Base-by-base conservation (phyloP, 2,888 invertebrate genomes). In the Nomada ruficornis region DNA sequence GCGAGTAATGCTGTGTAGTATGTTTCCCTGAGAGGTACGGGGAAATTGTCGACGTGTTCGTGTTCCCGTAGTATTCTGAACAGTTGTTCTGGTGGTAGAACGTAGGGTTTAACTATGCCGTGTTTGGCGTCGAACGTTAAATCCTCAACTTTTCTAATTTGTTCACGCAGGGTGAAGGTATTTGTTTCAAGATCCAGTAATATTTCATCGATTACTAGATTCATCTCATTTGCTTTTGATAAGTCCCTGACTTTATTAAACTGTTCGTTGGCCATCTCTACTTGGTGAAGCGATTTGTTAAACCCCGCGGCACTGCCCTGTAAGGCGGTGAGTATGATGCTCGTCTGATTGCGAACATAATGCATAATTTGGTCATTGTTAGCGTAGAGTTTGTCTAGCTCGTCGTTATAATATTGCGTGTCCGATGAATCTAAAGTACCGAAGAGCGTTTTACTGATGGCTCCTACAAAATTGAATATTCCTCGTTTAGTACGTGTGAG, bases 401-500 rank as follows among this genome's bases (percentile, higher is more conserved):
- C 67, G 11, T 67, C 13, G 20, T 67, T 67, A n/a, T n/a, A n/a
- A n/a, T n/a, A n/a, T n/a, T n/a, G n/a, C n/a, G n/a, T n/a, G n/a
- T n/a, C n/a, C n/a, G n/a, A n/a, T n/a, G n/a, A n/a, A n/a, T n/a
- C n/a, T n/a, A n/a, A n/a, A n/a, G n/a, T n/a, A n/a, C n/a, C n/a
- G n/a, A n/a, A n/a, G n/a, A n/a, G n/a, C n/a, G n/a, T n/a, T n/a
- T n/a, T n/a, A n/a, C n/a, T n/a, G n/a, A n/a, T n/a, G n/a, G n/a
- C n/a, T n/a, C n/a, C n/a, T n/a, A n/a, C n/a, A n/a, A n/a, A n/a
- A n/a, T n/a, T n/a, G n/a, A n/a, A n/a, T n/a, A n/a, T n/a, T n/a
- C n/a, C n/a, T n/a, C n/a, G n/a, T n/a, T n/a, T n/a, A 20, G 2
- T 36, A 67, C 67, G 67, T 20, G 67, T 20, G 67, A 36, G 42